Evolutionary conservation across 2,797 vertebrate species (phyloP), one percentile per base, ranked within the genome.

Genomic region (Phoebastria nigripes): DNA sequence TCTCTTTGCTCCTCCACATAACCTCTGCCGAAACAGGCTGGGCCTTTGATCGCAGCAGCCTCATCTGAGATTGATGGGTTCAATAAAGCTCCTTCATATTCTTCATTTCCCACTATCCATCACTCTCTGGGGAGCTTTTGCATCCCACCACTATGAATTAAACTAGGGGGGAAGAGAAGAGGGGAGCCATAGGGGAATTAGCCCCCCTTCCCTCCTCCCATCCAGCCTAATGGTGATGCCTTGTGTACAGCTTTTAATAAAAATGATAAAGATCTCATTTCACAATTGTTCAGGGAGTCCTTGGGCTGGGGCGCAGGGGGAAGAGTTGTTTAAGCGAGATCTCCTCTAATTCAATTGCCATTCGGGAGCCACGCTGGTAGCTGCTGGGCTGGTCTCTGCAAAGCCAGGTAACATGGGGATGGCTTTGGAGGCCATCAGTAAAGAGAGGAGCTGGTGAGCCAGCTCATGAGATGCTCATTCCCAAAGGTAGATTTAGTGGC

Each of bases 61-160:
- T 83, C 46, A 17, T 90, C 87, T 26, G 11, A 89, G 96, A 97
- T 58, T 88, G 96, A 96, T 86, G 84, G 63, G 55, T 55, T 94
- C 97, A 96, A 95, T 96, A 97, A 96, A 93, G 69, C 89, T 92
- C 95, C 86, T 80, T 54, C 92, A 39, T 84, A 76, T n/a, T 86
- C 73, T 79, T 92, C 96, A 96, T 97, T 97, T 97, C 97, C 97
- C 97, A 93, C 89, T 72, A 96, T 95, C 91, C 96, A 83, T 97
- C 97, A 94, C 92, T 94, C 97, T 94, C 84, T 1, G 14, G 97
- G 67, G 94, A 96, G 95, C 90, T 65, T 95, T 95, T 72, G 90
- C 95, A 89, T 91, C 73, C 51, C 46, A 83, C 89, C 73, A 52
- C 66, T 93, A 96, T 90, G 95, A 97, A 94, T 91, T 73, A 65